phyloP scores from a whole-genome alignment of 2,888 invertebrate species.

The Neuroscelio doddi region DNA sequence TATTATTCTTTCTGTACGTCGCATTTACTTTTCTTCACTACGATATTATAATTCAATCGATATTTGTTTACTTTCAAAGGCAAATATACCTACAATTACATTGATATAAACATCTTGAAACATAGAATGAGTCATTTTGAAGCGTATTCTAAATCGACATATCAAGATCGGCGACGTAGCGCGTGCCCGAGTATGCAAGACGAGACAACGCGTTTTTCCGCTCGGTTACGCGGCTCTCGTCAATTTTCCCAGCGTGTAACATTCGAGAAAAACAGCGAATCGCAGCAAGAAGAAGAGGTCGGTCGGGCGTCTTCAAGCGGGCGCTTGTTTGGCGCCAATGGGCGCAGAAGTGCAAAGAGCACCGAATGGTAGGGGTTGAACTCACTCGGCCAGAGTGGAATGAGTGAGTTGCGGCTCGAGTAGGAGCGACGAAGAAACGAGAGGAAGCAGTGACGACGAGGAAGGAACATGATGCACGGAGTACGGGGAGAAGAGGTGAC shows the following conservation, averaged over 20 bases:
- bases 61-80: no score
- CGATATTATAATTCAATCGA: no score
- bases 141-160: no score
- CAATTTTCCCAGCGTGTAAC: conserved; percentile 38
- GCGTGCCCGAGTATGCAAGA: conserved; percentile 27
- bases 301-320: conserved; percentile 44
- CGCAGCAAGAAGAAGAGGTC: conserved; percentile 31
- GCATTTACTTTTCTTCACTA: no score
- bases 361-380: conserved; percentile 30
- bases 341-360: conserved; percentile 50
- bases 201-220: conserved; percentile 42
- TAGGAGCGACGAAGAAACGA: conserved; percentile 31
- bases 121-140: no score
- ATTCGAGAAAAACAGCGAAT: conserved; percentile 39
- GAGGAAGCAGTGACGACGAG: conserved; percentile 18
- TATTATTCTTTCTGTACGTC: no score
- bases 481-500: conserved; percentile 31
- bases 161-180: conserved; percentile 18
- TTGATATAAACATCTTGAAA: no score
- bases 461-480: conserved; percentile 24
- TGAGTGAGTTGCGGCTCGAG: conserved; percentile 30
- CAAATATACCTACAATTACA: no score
- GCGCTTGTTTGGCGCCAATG: conserved; percentile 51
- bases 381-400: conserved; percentile 35
- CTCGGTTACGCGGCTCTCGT: conserved; percentile 42